phyloP scores from a whole-genome alignment of 1,140 invertebrate species.

The Ditylenchus dipsaci region DNA sequence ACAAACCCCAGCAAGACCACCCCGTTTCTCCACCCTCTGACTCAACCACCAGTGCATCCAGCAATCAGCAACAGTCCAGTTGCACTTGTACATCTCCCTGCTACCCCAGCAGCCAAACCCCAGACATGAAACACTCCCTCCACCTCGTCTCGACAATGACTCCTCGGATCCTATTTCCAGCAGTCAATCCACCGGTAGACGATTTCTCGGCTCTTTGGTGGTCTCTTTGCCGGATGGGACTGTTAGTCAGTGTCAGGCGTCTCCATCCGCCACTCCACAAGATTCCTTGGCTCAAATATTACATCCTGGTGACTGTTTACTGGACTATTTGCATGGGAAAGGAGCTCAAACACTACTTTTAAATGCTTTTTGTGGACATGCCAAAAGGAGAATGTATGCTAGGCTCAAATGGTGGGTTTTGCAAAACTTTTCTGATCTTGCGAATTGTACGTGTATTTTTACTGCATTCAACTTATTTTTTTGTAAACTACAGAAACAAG shows the following conservation, averaged over 20 bases:
- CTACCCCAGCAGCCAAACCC: not conserved
- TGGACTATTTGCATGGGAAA: slow-evolving; percentile 40
- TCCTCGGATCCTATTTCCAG: not conserved
- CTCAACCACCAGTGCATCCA: not conserved
- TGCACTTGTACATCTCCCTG: not conserved
- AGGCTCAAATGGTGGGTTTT: slow-evolving; percentile 44
- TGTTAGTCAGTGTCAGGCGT: not conserved
- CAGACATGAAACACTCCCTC: not conserved
- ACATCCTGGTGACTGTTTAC: slow-evolving; percentile 20
- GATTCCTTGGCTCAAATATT: slow-evolving; percentile 11
- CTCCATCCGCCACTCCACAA: not conserved
- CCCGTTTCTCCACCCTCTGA: not conserved
- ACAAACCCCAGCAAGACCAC: not conserved
- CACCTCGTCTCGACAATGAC: not conserved
- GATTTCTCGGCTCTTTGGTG: slow-evolving; percentile 12
- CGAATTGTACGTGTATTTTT: no score
- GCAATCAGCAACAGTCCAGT: not conserved
- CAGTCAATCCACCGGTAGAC: not conserved
- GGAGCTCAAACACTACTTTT: slow-evolving; percentile 44
- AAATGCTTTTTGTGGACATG: slow-evolving; percentile 47
- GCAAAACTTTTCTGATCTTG: slow-evolving; percentile 1
- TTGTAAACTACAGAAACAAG: no score
- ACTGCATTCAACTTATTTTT: no score
- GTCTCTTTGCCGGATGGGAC: slow-evolving; percentile 9
- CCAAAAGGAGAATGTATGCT: slow-evolving; percentile 48